Base-by-base conservation (phyloP, 2,888 invertebrate genomes). In the Xylocampa areola region DNA sequence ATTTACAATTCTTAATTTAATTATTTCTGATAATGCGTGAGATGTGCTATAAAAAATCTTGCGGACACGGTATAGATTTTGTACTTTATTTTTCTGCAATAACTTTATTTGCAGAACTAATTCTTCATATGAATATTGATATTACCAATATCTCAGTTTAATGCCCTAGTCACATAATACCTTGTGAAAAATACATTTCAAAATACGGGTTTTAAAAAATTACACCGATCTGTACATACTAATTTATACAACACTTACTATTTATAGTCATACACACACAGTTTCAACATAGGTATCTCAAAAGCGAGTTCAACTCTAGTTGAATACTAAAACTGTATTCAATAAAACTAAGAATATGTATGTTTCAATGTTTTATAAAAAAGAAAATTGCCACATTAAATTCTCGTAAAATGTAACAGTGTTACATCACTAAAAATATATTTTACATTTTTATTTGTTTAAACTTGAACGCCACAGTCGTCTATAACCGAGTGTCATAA, bases 31-130 rank as follows among this genome's bases (percentile, higher is more conserved):
- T 68, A 35, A 54, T 47, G 53, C 27, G 17, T 41, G 40, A 44
- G 23, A 62, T 45, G 23, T 40, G 16, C 35, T 47, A 14, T 39
- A 16, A 43, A 37, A 41, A 33, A 13, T 47, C 36, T 33, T 40
- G 19, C 7, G 39, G 43, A 59, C 54, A 59, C 37, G 32, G 54
- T 32, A 59, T 51, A 44, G 53, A 52, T 54, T 73, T 76, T 77
- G 78, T 76, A 76, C 76, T 76, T 58, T 77, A 43, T 58, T 62
- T 70, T 65, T 44, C 65, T 64, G 63, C 43, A 5, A 41, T 44
- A 49, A 27, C 51, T 51, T 47, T 25, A 33, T 19, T 37, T 17
- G 11, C 17, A 53, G 35, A 8, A n/a, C 25, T 25, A 32, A 32
- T 52, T 39, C 32, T 11, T 19, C 62, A 51, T 10, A 27, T n/a